A percentile compares a stretch with the other conserved stretches of the same genome.
Evolutionary conservation across 2,888 invertebrate species (phyloP).

Genomic region (Aproaerema taeniolella): DNA sequence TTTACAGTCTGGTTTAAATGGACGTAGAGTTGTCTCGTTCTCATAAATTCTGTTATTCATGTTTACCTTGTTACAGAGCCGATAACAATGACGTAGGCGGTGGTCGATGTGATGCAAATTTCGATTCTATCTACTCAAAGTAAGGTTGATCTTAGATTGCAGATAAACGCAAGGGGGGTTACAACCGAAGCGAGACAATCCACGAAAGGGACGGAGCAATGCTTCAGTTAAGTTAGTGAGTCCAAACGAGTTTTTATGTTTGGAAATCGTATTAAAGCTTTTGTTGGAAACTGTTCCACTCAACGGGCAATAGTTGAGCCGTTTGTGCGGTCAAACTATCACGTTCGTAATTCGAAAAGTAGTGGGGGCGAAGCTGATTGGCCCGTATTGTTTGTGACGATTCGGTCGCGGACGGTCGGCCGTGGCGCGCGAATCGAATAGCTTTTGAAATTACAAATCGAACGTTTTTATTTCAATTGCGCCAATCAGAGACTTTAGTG

Average conservation of each 20-base stretch:
- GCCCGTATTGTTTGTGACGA: conserved; percentile 64
- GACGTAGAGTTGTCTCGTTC: conserved; percentile 41
- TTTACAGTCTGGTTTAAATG: not conserved
- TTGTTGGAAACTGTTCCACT: conserved; percentile 76
- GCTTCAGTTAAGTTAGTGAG: conserved; percentile 72
- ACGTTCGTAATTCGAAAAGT: conserved; percentile 55
- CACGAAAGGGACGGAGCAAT: conserved; percentile 59
- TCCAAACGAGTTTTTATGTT: conserved; percentile 77
- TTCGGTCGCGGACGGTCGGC: conserved; percentile 61
- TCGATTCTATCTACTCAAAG: conserved; percentile 6
- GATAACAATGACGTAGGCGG: conserved; percentile 40
- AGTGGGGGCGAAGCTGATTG: conserved; percentile 68
- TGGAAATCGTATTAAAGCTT: conserved; percentile 78
- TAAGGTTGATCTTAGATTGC: conserved; percentile 29
- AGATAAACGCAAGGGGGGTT: conserved; percentile 44
- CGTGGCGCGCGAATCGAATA: conserved; percentile 44
- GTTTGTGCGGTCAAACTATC: conserved; percentile 74
- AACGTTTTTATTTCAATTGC: conserved; percentile 24
- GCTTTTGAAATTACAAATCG: conserved; percentile 42
- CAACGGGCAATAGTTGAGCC: conserved; percentile 73
- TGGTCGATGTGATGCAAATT: conserved; percentile 22
- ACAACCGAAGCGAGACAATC: conserved; percentile 61
- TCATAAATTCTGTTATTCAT: conserved; percentile 42
- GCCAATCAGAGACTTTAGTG: conserved; percentile 17
- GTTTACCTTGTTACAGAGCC: conserved; percentile 52